phyloP scores from a whole-genome alignment of 2,797 vertebrate species.

The Sebastes oblongus region DNA sequence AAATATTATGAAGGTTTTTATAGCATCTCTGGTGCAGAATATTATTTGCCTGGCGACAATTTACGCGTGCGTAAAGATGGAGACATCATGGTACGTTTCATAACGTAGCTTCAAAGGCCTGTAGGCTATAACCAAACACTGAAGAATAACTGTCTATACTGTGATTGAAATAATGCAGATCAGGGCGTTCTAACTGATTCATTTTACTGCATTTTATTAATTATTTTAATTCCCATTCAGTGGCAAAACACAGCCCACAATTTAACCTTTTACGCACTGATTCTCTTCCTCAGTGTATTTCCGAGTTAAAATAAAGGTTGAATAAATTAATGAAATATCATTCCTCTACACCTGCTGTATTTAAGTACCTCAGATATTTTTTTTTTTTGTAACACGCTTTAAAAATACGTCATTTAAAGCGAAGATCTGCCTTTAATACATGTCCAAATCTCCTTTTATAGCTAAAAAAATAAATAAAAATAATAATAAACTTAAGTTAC shows the following conservation, averaged over 20 bases:
- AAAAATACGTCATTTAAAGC: background rate
- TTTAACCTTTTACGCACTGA: background rate
- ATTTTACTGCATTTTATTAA: background rate
- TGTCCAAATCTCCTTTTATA: background rate
- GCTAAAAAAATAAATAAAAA: background rate
- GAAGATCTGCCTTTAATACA: background rate
- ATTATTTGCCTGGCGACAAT: background rate
- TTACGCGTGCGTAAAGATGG: slow-evolving; percentile 54
- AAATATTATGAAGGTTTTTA: background rate
- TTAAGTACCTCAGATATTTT: background rate
- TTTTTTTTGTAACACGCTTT: background rate
- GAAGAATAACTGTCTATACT: background rate
- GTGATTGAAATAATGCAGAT: background rate
- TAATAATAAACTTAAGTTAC: background rate
- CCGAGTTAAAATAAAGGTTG: background rate
- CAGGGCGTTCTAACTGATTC: background rate
- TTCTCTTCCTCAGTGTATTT: background rate
- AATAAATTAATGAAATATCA: background rate
- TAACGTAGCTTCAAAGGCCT: background rate
- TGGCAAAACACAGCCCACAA: background rate
- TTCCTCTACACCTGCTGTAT: background rate
- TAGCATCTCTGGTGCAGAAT: background rate
- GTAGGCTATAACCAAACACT: background rate
- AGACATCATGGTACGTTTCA: slow-evolving; percentile 2
- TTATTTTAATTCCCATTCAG: background rate